Evolutionary conservation across 37 sponge, comb jelly and placozoan species (phyloP).

Genomic region (Hexactinellida sp.): DNA sequence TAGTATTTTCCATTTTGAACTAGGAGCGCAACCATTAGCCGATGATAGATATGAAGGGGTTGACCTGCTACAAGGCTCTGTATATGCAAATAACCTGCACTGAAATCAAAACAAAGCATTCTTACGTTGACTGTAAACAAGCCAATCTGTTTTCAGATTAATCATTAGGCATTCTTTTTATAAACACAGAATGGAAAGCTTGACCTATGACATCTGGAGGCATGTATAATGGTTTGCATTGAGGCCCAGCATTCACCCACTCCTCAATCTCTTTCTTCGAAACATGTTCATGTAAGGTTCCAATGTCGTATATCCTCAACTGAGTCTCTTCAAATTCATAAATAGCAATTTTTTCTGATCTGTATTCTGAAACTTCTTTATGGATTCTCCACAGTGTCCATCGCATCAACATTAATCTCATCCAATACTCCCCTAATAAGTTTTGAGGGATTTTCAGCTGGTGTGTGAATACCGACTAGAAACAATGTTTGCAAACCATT

Average conservation of each 20-base stretch:
- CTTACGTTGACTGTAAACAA: constrained; percentile 11
- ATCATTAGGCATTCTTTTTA: not conserved
- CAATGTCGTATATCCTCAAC: constrained; percentile 14
- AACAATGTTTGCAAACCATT: not conserved
- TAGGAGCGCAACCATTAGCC: not conserved
- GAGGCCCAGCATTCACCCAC: constrained; percentile 14
- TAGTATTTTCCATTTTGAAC: no score
- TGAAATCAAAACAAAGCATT: constrained; percentile 11
- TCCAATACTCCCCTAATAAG: not conserved
- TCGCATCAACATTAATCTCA: not conserved
- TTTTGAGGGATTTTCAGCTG: not conserved
- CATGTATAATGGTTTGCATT: not conserved
- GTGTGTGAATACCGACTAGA: not conserved
- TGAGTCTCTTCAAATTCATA: not conserved
- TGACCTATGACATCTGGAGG: constrained; percentile 13
- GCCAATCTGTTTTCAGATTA: constrained; percentile 17
- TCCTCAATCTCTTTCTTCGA: constrained; percentile 15
- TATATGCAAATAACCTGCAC: constrained; percentile 15
- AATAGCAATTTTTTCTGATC: not conserved
- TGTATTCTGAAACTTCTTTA: not conserved
- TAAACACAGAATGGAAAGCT: not conserved
- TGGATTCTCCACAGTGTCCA: not conserved
- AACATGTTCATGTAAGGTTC: constrained; percentile 11
- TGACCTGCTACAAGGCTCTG: not conserved
- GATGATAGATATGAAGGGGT: constrained; percentile 7